Evolutionary conservation across 2,797 vertebrate species (phyloP), one percentile per base, ranked within the genome.

Genomic region (Gouania willdenowi): DNA sequence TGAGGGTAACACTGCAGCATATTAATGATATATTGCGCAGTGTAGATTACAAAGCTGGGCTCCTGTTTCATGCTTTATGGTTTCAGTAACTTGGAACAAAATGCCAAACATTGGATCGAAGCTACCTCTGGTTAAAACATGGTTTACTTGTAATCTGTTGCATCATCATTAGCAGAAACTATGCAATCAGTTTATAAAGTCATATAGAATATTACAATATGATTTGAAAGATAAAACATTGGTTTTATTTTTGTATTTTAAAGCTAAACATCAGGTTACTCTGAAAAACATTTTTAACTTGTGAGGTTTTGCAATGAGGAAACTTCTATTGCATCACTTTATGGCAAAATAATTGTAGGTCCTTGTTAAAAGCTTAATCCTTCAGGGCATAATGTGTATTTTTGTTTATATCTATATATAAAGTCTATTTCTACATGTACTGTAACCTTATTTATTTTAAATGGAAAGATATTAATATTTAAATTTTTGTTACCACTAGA

Each of bases 21-120:
- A 88, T 88, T 88, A 89, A 86, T 87, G 85, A 87, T 77, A 85
- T 64, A 87, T 81, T 78, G 81, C 71, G 49, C 46, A 28, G 69
- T 58, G 66, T 72, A 79, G 76, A 87, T 88, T 83, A 86, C 81
- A 88, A 87, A 87, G 70, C 70, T 69, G 60, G 71, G 75, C 75
- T 77, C 79, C 48, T 61, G 59, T 75, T 60, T 79, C 51, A 46
- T 69, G 70, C 68, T 69, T 79, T 78, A 78, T 35, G 57, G 75
- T 77, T 71, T 77, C 69, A 70, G 53, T 71, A 79, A 66, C 66
- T 82, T 72, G 54, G 74, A 67, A 72, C 48, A 44, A 75, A 82
- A 83, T 74, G 62, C 73, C 65, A 75, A 75, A 69, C 37, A 41
- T 42, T 41, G 44, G 56, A 57, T 51, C 53, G 55, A 75, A 63